Conservation (phyloP, 2,888 invertebrate genomes). For the Xylocampa areola region DNA sequence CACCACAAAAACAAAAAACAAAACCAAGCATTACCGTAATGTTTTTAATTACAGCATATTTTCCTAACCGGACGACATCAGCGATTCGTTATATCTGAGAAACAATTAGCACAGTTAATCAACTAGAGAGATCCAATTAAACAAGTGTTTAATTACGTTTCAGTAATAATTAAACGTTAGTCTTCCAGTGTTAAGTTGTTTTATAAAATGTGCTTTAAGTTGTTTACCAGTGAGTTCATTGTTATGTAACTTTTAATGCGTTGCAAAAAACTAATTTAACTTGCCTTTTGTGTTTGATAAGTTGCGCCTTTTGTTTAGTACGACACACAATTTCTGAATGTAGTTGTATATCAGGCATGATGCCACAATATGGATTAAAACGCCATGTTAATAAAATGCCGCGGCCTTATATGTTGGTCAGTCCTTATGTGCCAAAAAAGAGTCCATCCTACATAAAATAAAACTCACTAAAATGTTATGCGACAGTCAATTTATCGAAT, state of each 20-base stretch:
- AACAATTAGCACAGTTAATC: constrained; percentile 72
- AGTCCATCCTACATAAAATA: no score
- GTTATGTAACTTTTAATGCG: constrained; percentile 20
- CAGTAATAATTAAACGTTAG: constrained; percentile 71
- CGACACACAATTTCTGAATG: constrained; percentile 4
- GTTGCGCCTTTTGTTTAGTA: constrained; percentile 29
- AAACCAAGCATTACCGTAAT: constrained; percentile 49
- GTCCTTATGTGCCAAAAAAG: no score
- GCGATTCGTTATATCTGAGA: constrained; percentile 66
- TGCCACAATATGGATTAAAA: no score
- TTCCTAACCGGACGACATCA: constrained; percentile 47
- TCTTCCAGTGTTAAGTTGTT: constrained; percentile 24
- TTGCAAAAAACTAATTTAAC: constrained; percentile 46
- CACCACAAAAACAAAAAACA: constrained; percentile 44
- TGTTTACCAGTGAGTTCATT: constrained; percentile 18
- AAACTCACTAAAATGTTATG: no score
- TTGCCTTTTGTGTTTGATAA: constrained; percentile 36
- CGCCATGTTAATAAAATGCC: no score
- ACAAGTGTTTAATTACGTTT: constrained; percentile 78
- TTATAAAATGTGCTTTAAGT: constrained; percentile 28
- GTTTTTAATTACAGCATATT: constrained; percentile 52
- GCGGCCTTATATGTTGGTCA: no score
- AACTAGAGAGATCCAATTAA: constrained; percentile 75
- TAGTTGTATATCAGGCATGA: no score
- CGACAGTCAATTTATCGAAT: no score